A percentile compares a stretch with the other conserved stretches of the same genome.
These are phyloP conservation scores for Tylochromis polylepis DNA, from an alignment of 2,113 vertebrate species.

Conservation along the genomic window DNA sequence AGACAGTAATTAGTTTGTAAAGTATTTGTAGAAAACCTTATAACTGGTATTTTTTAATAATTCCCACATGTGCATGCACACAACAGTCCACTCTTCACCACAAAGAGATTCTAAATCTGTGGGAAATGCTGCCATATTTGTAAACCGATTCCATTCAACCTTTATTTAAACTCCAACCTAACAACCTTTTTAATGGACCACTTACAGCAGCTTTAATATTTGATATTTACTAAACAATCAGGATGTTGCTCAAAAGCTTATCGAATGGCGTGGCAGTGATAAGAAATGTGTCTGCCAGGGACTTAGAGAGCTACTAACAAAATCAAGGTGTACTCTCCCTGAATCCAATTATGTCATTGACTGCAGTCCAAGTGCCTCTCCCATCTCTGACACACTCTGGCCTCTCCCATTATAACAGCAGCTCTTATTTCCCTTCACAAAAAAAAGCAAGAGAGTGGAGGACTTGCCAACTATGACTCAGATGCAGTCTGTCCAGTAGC, in stretches of 20 bases:
- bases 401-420: slow-evolving; percentile 49
- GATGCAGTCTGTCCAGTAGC: slow-evolving; percentile 25
- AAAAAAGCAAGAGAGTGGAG: not conserved
- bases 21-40: not conserved
- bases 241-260: not conserved
- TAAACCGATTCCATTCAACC: not conserved
- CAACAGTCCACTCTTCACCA: not conserved
- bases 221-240: not conserved
- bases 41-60: not conserved
- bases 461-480: slow-evolving; percentile 51
- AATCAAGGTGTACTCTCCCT: slow-evolving; percentile 10
- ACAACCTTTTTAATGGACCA: not conserved
- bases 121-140: not conserved
- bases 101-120: not conserved
- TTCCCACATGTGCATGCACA: not conserved
- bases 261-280: not conserved
- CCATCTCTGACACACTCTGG: slow-evolving; percentile 37
- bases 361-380: slow-evolving; percentile 39
- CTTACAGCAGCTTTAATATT: not conserved
- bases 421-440: slow-evolving; percentile 53
- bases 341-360: slow-evolving; percentile 35
- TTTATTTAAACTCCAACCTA: not conserved
- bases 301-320: not conserved
- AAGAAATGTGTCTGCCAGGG: not conserved
- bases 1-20: not conserved